Base-by-base conservation (phyloP, 1,140 invertebrate species). In the Pantala flavescens region DNA sequence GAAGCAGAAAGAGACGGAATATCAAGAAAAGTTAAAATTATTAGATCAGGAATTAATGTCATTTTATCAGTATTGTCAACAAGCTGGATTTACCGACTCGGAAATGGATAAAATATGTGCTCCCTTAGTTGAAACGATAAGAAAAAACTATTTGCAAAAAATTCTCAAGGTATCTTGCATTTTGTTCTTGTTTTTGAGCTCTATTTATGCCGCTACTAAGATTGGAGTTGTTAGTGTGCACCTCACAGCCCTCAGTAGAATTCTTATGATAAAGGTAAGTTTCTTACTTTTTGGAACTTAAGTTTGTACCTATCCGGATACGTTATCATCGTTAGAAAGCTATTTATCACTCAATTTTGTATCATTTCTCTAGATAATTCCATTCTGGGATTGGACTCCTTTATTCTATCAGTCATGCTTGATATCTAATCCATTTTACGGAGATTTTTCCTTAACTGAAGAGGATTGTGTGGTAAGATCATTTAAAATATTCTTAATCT, bases 331-430 rank as follows among this genome's bases (percentile, higher is more conserved):
- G n/a, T n/a, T n/a, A n/a, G n/a, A n/a, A n/a, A n/a, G n/a, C n/a
- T n/a, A n/a, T n/a, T n/a, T n/a, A n/a, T n/a, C n/a, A n/a, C n/a
- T n/a, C n/a, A n/a, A n/a, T n/a, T n/a, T n/a, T n/a, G n/a, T 63
- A 63, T 5, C 12, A 63, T 42, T 75, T 76, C n/a, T 76, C 9
- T 76, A 85, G 83, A 78, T 92, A 11, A 80, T 93, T 12, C 90
- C 91, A 0, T 83, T 91, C 43, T 93, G 90, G 89, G 90, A 93
- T 78, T 94, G 92, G 92, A 90, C 89, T n/a, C 85, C 87, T 10
- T 80, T 93, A 19, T 93, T 92, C 78, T 88, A 91, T 78, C 87
- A 89, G 74, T 85, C 87, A 72, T 94, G 93, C 79, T 82, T 93
- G 76, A 85, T 93, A 70, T 85, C 87, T 43, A 90, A 87, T 83